Evolutionary conservation across 1,140 invertebrate genomes (phyloP), one percentile per base, ranked within the genome.

Genomic region (Sitophilus oryzae): DNA sequence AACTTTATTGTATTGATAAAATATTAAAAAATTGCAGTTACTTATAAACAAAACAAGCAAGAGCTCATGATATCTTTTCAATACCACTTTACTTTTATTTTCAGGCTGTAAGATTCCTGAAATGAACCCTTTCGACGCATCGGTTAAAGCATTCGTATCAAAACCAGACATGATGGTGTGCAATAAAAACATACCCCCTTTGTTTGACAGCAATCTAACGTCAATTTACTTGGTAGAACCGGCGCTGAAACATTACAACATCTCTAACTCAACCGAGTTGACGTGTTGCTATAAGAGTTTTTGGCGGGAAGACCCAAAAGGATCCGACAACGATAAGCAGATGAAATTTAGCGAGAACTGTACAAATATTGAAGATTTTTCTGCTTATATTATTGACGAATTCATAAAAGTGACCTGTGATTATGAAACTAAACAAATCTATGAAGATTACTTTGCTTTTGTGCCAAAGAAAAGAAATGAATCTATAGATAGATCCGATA

Each of bases 81-180:
- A 5, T 30, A 6, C 11, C 11, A 30, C 11, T 30, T 30, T 34
- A 46, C 36, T 48, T 20, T 23, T 40, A 42, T 49, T 56, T 49
- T 41, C 19, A 56, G 85, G 87, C 16, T 94, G 91, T 67, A 80
- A 81, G 3, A 89, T 93, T 59, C 88, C 89, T 1, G 79, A 81
- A 8, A 75, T 93, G 45, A 80, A 85, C 59, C 82, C 88, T 0
- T 81, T 82, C 42, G 85, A 91, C 68, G 68, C 38, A 21, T 74
- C 71, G 11, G 74, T 82, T 16, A 71, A 69, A 19, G 65, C 69
- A 34, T 79, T 74, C 46, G 72, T 78, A 48, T 53, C 66, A n/a
- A 63, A 68, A 16, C 69, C 62, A 37, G 71, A 76, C 35, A 63
- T 59, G 36, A 11, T 21, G 11, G 44, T 10, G 1, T 82, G 68